Evolutionary conservation across 2,888 invertebrate species (phyloP), one percentile per base, ranked within the genome.

Genomic region (Adelphocoris suturalis): DNA sequence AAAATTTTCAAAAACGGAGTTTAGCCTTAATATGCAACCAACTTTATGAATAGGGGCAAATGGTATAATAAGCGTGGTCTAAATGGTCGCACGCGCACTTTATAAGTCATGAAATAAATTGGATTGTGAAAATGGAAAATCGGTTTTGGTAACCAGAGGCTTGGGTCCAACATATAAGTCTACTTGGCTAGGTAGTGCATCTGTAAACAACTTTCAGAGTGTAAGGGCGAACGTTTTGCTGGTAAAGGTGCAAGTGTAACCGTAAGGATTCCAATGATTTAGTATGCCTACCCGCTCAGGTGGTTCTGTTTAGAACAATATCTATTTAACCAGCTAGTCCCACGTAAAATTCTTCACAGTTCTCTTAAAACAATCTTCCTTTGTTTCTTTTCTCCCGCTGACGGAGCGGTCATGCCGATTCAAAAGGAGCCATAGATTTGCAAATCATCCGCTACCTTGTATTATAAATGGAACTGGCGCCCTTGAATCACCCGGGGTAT

Each of bases 401-500:
- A 46, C 16, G n/a, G 46, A 47, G 16, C 47, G 78, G 75, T 14
- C 75, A 75, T 19, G 19, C 16, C 75, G 75, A 75, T 75, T 85
- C 85, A 37, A 85, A 85, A 28, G 85, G 16, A 28, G 1, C 78
- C 85, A 57, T 85, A 19, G 57, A 85, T 85, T 85, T 85, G 85
- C 85, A 85, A 85, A 85, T 57, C 57, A 57, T 57, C 37, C 16
- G 85, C 85, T 85, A 85, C 85, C 85, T 85, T 85, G 85, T 85
- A 85, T 85, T 85, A 85, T 85, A 85, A 57, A 85, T 85, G 85
- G 85, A 85, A 85, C 85, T 0, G 61, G 61, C 85, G 55, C 23
- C 85, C 85, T 85, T 85, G 85, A 85, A 85, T 85, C 57, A 85
- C 85, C 46, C 85, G 57, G 68, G 61, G 85, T 85, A 85, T 86